phyloP scores from a whole-genome alignment of 2,888 invertebrate genomes.

The Celastrina argiolus region DNA sequence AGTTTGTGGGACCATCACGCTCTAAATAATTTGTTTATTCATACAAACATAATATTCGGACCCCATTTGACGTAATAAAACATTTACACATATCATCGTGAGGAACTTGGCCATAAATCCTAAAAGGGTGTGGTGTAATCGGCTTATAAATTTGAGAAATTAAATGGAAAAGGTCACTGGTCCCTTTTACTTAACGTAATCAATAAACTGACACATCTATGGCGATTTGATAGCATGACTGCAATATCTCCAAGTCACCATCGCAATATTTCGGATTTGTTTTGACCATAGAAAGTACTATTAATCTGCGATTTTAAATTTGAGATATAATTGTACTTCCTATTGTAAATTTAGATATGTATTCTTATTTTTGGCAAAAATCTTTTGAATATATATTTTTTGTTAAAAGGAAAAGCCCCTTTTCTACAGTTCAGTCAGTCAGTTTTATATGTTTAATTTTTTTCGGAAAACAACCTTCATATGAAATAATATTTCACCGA shows the following conservation, averaged over 20 bases:
- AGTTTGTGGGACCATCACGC: constrained; percentile 13
- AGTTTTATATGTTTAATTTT: background rate
- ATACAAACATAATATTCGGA: constrained; percentile 17
- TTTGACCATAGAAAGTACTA: too few relatives aligned
- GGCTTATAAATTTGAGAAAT: constrained; percentile 22
- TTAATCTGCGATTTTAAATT: too few relatives aligned
- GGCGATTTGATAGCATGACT: too few relatives aligned
- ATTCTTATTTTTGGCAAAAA: too few relatives aligned
- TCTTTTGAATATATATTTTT: too few relatives aligned
- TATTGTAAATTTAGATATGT: too few relatives aligned
- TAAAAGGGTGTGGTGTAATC: constrained; percentile 21
- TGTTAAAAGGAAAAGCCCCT: too few relatives aligned
- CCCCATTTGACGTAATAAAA: constrained; percentile 13
- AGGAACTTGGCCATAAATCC: constrained; percentile 17
- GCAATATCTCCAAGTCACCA: too few relatives aligned
- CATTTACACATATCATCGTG: constrained; percentile 15
- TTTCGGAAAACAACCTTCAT: background rate
- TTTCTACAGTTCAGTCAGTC: too few relatives aligned
- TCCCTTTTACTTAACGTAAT: constrained; percentile 6
- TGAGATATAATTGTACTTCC: too few relatives aligned
- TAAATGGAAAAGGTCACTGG: constrained; percentile 19
- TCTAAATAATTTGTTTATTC: constrained; percentile 19
- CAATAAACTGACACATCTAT: background rate
- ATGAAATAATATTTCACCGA: background rate
- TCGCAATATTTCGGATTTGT: background rate